Percentiles rank a stretch among this genome's conserved stretches.
Conservation (phyloP, 2,888 invertebrate genomes). For the Scaptomyza caliginosa region DNA sequence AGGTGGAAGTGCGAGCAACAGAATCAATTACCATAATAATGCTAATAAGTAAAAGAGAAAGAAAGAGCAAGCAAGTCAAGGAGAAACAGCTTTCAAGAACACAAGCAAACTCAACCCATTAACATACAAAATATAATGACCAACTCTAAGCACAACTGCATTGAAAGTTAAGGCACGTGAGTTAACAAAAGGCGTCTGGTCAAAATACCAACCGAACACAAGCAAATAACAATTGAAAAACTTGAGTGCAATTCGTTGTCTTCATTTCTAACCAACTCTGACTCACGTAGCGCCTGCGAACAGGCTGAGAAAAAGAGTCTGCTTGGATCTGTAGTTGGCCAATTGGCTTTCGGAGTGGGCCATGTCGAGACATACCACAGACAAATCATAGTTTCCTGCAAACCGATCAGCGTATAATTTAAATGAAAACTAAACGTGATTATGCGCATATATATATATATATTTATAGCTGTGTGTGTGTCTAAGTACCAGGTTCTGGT, state of each 20-base stretch:
- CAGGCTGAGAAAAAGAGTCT: slow-evolving; percentile 36
- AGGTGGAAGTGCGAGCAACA: slow-evolving; percentile 23
- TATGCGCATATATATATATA: background rate
- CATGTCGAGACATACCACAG: slow-evolving; percentile 55
- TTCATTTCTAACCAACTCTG: slow-evolving; percentile 27
- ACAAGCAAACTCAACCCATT: slow-evolving; percentile 26
- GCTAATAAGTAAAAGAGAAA: slow-evolving; percentile 55
- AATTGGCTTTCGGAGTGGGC: slow-evolving; percentile 24
- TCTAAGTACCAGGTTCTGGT: slow-evolving; percentile 19
- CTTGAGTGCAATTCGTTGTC: slow-evolving; percentile 19
- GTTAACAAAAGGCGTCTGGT: slow-evolving; percentile 32
- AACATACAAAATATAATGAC: slow-evolving; percentile 23
- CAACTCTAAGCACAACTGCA: slow-evolving; percentile 26
- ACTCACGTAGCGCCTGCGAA: slow-evolving; percentile 30
- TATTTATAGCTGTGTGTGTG: background rate
- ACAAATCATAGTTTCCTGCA: slow-evolving; percentile 71
- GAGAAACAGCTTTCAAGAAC: slow-evolving; percentile 6
- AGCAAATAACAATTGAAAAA: slow-evolving; percentile 34
- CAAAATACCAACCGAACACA: slow-evolving; percentile 8
- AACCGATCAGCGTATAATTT: slow-evolving; percentile 49
- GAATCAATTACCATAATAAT: slow-evolving; percentile 63
- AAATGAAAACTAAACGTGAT: slow-evolving; percentile 46
- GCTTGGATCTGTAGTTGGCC: background rate
- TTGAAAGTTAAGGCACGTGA: slow-evolving; percentile 49
- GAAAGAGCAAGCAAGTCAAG: slow-evolving; percentile 8